Percentiles rank a stretch among this genome's conserved stretches.
Evolutionary conservation across 2,888 invertebrate genomes (phyloP).

Genomic region (Mongoloraphidia duomilia): DNA sequence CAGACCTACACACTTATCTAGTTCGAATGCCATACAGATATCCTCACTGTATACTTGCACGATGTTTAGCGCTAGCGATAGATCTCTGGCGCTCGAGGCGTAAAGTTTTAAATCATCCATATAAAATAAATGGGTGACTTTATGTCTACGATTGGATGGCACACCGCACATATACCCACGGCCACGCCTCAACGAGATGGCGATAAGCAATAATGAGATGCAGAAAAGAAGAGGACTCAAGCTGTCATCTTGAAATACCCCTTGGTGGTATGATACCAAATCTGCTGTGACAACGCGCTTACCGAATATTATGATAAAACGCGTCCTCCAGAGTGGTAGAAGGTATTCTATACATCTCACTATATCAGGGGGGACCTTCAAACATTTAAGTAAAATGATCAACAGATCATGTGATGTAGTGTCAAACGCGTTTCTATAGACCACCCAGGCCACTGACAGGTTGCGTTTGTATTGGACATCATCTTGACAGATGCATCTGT

Average conservation of each 20-base stretch:
- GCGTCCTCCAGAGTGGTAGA: too few species aligned
- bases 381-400: too few species aligned
- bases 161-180: background rate
- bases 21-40: too few species aligned
- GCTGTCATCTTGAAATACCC: background rate
- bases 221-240: background rate
- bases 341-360: too few species aligned
- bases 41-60: too few species aligned
- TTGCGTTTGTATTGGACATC: background rate
- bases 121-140: background rate
- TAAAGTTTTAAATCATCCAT: background rate
- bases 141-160: background rate
- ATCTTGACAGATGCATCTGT: background rate
- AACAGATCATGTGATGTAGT: too few species aligned
- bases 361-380: too few species aligned
- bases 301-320: too few species aligned
- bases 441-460: slow-evolving; percentile 4
- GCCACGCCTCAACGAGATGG: background rate
- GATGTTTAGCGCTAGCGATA: background rate
- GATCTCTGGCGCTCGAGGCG: background rate
- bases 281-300: too few species aligned
- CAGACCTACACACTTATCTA: too few species aligned
- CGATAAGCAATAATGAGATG: background rate
- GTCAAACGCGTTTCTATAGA: slow-evolving; percentile 1
- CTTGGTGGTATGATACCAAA: background rate